Evolutionary conservation across 2,797 vertebrate species (phyloP).

Genomic region (Coracias cyanogaster): DNA sequence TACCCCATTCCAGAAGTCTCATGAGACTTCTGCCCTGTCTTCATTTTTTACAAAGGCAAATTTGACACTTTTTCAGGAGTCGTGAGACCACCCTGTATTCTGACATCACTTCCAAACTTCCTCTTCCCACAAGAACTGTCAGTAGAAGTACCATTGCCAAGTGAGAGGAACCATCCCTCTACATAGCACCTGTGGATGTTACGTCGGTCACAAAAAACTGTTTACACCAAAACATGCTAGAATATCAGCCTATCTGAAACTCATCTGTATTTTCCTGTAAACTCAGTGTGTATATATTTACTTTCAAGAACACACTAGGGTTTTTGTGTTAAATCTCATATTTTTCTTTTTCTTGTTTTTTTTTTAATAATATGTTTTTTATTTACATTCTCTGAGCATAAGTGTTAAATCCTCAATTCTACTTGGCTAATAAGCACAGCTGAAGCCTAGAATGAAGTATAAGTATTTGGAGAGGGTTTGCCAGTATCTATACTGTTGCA

Average conservation of each 20-base stretch:
- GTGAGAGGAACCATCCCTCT: background rate
- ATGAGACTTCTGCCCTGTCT: background rate
- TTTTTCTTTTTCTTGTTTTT: background rate
- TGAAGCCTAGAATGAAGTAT: background rate
- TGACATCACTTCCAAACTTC: background rate
- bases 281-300: background rate
- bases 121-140: background rate
- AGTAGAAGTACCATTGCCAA: background rate
- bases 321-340: background rate
- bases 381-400: background rate
- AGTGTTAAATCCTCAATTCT: background rate
- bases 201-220: background rate
- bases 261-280: background rate
- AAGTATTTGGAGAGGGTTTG: background rate
- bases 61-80: background rate
- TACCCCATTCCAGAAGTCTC: background rate
- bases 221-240: background rate
- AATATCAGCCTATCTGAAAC: background rate
- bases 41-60: background rate
- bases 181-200: accelerated
- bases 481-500: background rate
- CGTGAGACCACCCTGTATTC: background rate
- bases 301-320: background rate
- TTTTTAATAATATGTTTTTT: background rate
- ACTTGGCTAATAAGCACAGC: background rate